phyloP scores from a whole-genome alignment of 2,113 vertebrate species.

The Ageneiosus marmoratus region DNA sequence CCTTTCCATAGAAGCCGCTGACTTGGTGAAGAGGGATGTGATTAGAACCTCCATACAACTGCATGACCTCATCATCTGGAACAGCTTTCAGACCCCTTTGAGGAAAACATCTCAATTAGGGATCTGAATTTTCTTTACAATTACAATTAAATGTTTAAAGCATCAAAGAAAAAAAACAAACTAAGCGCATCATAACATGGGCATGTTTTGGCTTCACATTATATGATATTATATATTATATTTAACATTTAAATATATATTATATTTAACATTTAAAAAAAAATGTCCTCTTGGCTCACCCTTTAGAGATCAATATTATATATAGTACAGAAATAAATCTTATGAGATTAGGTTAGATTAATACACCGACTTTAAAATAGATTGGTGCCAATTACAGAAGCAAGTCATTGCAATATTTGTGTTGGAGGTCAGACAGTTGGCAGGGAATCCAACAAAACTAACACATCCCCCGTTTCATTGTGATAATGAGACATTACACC shows the following conservation, averaged over 20 bases:
- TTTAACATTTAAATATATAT: too few species aligned
- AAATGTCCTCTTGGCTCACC: neutral
- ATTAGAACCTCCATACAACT: slow-evolving; percentile 76
- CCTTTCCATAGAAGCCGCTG: slow-evolving; percentile 87
- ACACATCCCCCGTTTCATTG: neutral
- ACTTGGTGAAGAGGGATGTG: slow-evolving; percentile 80
- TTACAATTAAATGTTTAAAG: neutral
- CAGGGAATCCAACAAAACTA: neutral
- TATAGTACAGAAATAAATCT: neutral
- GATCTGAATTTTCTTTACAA: slow-evolving; percentile 7
- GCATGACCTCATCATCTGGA: slow-evolving; percentile 77
- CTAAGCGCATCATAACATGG: neutral
- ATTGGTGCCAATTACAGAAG: neutral
- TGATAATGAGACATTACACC: neutral
- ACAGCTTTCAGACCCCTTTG: slow-evolving; percentile 77
- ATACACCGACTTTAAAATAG: neutral
- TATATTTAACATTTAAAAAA: neutral
- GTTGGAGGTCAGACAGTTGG: slow-evolving; percentile 24
- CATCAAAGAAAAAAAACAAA: neutral
- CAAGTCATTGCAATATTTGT: neutral
- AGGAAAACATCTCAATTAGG: slow-evolving; percentile 18
- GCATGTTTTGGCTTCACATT: neutral
- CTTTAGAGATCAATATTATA: neutral
- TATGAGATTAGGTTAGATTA: neutral
- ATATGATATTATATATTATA: too few species aligned